Conservation (phyloP, 2,888 invertebrate species). For the Saturnia pavonia region DNA sequence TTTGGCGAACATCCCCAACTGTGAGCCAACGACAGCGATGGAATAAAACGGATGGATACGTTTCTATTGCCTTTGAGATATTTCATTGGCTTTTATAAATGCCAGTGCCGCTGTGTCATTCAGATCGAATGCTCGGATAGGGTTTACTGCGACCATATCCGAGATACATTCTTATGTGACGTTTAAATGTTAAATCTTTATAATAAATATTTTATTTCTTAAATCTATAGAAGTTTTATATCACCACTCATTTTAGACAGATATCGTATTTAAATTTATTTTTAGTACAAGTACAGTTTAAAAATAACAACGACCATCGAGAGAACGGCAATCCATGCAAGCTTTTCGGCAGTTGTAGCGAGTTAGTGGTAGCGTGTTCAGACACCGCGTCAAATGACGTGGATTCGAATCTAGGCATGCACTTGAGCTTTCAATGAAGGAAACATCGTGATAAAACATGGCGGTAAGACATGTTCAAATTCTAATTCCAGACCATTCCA, state of each 20-base stretch:
- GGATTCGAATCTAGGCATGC: too few relatives aligned
- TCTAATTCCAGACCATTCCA: too few relatives aligned
- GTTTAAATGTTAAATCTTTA: neutral
- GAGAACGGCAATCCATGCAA: too few relatives aligned
- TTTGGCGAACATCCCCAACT: slow-evolving; percentile 51
- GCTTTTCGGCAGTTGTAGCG: too few relatives aligned
- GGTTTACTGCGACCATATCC: slow-evolving; percentile 32
- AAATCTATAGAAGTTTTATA: neutral
- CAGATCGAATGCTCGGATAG: slow-evolving; percentile 37
- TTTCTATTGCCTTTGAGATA: slow-evolving; percentile 59
- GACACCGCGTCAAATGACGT: too few relatives aligned
- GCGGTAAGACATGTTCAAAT: too few relatives aligned
- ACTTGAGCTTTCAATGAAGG: too few relatives aligned
- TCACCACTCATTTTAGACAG: neutral
- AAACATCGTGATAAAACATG: too few relatives aligned
- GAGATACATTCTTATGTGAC: slow-evolving; percentile 1
- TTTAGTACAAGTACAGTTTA: too few relatives aligned
- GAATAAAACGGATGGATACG: slow-evolving; percentile 51
- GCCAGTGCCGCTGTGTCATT: slow-evolving; percentile 48
- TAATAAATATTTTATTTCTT: neutral
- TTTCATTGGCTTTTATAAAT: slow-evolving; percentile 61
- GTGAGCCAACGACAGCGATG: slow-evolving; percentile 42
- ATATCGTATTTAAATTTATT: neutral
- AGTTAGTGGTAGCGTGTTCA: too few relatives aligned
- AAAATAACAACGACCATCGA: too few relatives aligned